phyloP scores from a whole-genome alignment of 2,113 vertebrate genomes.

The Herpailurus yagouaroundi region DNA sequence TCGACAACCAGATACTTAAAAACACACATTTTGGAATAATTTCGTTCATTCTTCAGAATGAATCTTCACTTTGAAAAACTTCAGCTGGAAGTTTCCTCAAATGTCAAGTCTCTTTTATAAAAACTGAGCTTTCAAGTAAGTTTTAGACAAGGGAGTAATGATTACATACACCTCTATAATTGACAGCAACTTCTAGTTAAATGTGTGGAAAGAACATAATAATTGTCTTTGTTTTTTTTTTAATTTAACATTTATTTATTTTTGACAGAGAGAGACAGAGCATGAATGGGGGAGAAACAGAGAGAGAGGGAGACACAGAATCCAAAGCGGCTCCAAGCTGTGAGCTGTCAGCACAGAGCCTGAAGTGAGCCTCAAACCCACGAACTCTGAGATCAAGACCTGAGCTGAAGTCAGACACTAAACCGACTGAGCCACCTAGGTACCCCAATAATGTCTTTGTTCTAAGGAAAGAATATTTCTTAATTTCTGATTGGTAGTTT shows the following conservation, averaged over 20 bases:
- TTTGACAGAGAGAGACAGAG: too few relatives aligned
- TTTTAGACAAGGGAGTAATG: neutral
- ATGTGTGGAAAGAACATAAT: neutral
- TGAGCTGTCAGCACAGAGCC: too few relatives aligned
- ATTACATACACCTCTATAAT: neutral
- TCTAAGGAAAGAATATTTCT: neutral
- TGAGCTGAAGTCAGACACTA: too few relatives aligned
- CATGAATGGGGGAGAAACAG: too few relatives aligned
- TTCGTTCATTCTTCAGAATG: constrained; percentile 1
- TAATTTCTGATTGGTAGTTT: neutral
- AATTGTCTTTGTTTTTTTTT: neutral
- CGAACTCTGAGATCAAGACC: too few relatives aligned
- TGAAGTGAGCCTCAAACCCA: too few relatives aligned
- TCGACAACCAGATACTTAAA: neutral
- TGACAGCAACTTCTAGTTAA: neutral
- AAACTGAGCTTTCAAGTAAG: constrained; percentile 29
- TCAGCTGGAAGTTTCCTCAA: neutral
- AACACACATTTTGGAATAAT: neutral
- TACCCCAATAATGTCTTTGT: neutral
- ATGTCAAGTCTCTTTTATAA: neutral
- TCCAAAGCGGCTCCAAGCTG: too few relatives aligned
- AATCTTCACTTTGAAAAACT: neutral
- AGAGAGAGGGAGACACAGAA: too few relatives aligned
- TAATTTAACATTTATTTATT: too few relatives aligned
- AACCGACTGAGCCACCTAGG: too few relatives aligned